A percentile compares a stretch with the other conserved stretches of the same genome.
Evolutionary conservation across 2,888 invertebrate genomes (phyloP).

Genomic region (Leptopilina myrica): DNA sequence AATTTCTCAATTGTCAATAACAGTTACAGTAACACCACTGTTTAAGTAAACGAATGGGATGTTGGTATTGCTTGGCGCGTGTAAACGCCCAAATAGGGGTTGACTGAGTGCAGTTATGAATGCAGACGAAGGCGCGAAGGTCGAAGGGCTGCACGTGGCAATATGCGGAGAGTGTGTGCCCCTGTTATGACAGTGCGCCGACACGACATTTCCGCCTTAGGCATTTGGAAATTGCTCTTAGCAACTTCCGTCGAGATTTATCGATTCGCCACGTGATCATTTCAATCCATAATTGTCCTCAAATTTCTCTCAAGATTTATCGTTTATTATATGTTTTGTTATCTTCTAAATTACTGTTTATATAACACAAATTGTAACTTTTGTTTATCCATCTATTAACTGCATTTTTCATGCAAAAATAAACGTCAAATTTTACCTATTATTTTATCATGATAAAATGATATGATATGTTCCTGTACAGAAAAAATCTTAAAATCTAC

Average conservation of each 20-base stretch:
- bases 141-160: constrained; percentile 70
- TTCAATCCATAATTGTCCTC: constrained; percentile 62
- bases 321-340: constrained; percentile 46
- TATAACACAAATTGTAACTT: too few relatives aligned
- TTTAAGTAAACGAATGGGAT: constrained; percentile 29
- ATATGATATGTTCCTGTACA: too few relatives aligned
- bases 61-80: constrained; percentile 34
- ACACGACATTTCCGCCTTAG: constrained; percentile 67
- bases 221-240: constrained; percentile 56
- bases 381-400: too few relatives aligned
- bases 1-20: not conserved
- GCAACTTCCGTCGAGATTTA: constrained; percentile 68
- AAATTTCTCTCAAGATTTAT: constrained; percentile 54
- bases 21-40: constrained; percentile 34
- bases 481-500: too few relatives aligned
- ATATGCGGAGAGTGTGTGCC: constrained; percentile 47
- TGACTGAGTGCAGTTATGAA: constrained; percentile 63
- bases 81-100: constrained; percentile 42
- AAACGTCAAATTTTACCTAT: too few relatives aligned
- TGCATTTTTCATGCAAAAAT: too few relatives aligned
- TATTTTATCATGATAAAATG: too few relatives aligned
- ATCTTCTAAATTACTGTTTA: too few relatives aligned
- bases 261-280: constrained; percentile 65
- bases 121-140: constrained; percentile 66
- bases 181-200: constrained; percentile 74